phyloP scores from a whole-genome alignment of 1,140 invertebrate species.

The Anastatus disparis region DNA sequence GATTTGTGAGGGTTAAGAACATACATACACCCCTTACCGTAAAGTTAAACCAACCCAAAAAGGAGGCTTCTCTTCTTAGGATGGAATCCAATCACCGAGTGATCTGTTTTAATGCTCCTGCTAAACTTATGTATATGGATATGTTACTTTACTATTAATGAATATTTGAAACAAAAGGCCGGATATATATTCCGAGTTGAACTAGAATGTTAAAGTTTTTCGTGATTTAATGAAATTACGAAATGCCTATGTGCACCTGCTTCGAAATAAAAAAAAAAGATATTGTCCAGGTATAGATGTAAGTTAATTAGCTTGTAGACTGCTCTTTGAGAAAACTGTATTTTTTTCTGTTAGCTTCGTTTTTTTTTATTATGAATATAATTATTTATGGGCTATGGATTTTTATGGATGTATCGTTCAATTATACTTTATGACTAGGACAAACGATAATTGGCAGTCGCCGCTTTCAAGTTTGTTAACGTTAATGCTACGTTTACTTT shows the following conservation, averaged over 20 bases:
- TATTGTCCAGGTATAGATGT: background rate
- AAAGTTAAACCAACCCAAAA: slow-evolving; percentile 47
- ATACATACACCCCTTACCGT: slow-evolving; percentile 45
- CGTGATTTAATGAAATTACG: slow-evolving; percentile 29
- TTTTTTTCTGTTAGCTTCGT: slow-evolving; percentile 9
- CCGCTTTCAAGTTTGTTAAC: slow-evolving; percentile 23
- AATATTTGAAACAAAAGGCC: background rate
- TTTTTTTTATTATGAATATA: slow-evolving; percentile 24
- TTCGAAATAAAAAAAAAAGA: too few relatives aligned
- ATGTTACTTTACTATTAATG: too few relatives aligned
- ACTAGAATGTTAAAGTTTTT: background rate
- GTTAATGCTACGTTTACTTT: too few relatives aligned
- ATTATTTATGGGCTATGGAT: slow-evolving; percentile 37
- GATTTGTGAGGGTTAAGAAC: slow-evolving; percentile 62
- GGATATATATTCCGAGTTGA: background rate
- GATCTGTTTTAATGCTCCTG: slow-evolving; percentile 63
- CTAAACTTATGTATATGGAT: slow-evolving; percentile 43
- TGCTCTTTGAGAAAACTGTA: too few relatives aligned
- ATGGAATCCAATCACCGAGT: slow-evolving; percentile 64
- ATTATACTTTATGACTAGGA: slow-evolving; percentile 36
- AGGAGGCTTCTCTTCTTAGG: slow-evolving; percentile 48
- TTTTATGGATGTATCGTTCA: slow-evolving; percentile 34
- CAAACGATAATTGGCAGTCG: slow-evolving; percentile 32
- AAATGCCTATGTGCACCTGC: slow-evolving; percentile 12
- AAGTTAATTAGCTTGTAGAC: slow-evolving; percentile 12